Evolutionary conservation across 2,797 vertebrate species (phyloP).

Genomic region (Peromyscus nudipes): DNA sequence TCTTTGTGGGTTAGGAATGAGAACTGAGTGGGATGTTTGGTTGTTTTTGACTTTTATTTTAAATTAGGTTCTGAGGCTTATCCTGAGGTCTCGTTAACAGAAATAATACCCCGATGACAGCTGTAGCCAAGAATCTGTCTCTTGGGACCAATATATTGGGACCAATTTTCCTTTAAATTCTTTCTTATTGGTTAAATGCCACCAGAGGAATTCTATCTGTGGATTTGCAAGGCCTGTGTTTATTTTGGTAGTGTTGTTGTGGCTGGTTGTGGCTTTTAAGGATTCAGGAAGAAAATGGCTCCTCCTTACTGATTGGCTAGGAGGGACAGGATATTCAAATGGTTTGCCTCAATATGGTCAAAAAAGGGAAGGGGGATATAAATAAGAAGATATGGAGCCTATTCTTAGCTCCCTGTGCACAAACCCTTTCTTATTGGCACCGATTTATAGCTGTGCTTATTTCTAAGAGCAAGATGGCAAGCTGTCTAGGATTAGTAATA

Average conservation of each 20-base stretch:
- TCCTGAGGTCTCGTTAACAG: background rate
- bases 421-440: background rate
- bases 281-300: background rate
- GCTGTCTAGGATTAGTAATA: background rate
- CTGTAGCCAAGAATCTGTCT: no score
- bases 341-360: background rate
- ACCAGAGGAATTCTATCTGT: background rate
- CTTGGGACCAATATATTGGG: background rate
- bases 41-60: background rate
- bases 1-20: background rate
- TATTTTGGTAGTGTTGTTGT: background rate
- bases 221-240: background rate
- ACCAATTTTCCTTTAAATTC: background rate
- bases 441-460: background rate
- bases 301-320: background rate
- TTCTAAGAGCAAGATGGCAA: background rate
- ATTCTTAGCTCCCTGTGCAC: background rate
- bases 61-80: background rate
- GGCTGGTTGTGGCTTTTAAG: background rate
- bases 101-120: background rate
- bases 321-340: background rate
- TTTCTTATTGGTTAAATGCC: background rate
- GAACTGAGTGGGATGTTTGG: background rate
- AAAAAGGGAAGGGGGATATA: background rate
- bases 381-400: no score